These are phyloP conservation scores for Caligus rogercresseyi DNA, from an alignment of 1,140 invertebrate genomes.

Conservation along the genomic window DNA sequence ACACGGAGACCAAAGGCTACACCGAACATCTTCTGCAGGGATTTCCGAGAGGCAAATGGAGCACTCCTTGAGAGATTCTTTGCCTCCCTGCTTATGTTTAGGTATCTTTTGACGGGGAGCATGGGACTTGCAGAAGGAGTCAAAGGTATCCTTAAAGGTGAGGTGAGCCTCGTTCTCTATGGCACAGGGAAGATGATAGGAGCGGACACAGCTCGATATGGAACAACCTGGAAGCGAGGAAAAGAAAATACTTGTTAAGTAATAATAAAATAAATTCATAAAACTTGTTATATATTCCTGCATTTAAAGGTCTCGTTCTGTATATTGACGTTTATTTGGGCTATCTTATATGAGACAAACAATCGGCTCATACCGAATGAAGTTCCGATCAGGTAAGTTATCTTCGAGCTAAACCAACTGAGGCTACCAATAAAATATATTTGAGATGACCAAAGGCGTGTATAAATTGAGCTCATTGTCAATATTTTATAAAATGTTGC, in stretches of 20 bases:
- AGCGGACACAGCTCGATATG: neutral
- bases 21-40: neutral
- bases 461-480: too few species aligned
- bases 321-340: too few species aligned
- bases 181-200: constrained; percentile 42
- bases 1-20: constrained; percentile 7
- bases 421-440: too few species aligned
- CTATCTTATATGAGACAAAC: too few species aligned
- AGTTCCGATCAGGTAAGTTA: too few species aligned
- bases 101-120: constrained; percentile 35
- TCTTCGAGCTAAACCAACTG: too few species aligned
- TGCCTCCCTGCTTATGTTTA: constrained; percentile 23
- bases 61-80: constrained; percentile 29
- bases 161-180: constrained; percentile 36
- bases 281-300: too few species aligned
- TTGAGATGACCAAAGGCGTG: too few species aligned
- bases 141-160: constrained; percentile 36
- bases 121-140: constrained; percentile 42
- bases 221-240: constrained; percentile 28
- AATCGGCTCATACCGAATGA: too few species aligned
- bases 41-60: constrained; percentile 35
- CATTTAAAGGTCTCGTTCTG: too few species aligned
- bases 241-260: neutral
- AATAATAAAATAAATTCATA: neutral
- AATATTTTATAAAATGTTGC: too few species aligned